These are phyloP conservation scores for Intellagama lesueurii DNA, from an alignment of 2,797 vertebrate genomes.

Conservation along the genomic window DNA sequence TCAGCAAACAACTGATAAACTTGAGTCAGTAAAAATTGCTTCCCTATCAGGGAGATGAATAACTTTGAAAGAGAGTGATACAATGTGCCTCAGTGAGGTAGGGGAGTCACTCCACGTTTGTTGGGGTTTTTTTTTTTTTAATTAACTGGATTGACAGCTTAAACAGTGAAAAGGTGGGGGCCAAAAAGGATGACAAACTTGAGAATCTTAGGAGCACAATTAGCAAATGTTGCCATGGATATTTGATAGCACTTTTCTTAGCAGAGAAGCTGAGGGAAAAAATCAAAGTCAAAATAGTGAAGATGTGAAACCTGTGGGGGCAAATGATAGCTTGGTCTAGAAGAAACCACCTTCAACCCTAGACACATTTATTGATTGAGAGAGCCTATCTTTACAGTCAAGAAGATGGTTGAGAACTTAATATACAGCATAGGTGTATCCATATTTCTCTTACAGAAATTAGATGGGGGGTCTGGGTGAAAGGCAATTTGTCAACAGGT, in stretches of 20 bases:
- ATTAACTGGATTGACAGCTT: background rate
- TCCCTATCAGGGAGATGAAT: background rate
- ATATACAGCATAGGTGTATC: slow-evolving; percentile 5
- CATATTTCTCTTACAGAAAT: slow-evolving; percentile 32
- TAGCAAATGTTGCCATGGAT: slow-evolving; percentile 19
- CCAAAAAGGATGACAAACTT: background rate
- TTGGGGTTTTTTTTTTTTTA: too few relatives aligned
- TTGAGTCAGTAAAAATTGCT: background rate
- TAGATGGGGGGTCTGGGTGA: background rate
- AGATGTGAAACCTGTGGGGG: background rate
- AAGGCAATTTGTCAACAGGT: background rate
- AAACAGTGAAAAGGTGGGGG: background rate
- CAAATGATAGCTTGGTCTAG: background rate
- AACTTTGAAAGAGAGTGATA: background rate
- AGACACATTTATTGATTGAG: slow-evolving; percentile 1
- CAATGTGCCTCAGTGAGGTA: background rate
- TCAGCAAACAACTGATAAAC: background rate
- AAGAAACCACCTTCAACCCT: slow-evolving; percentile 8
- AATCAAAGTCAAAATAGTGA: slow-evolving; percentile 2
- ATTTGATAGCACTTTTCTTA: background rate
- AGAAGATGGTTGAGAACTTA: slow-evolving; percentile 7
- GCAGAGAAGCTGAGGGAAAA: background rate
- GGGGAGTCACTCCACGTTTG: background rate
- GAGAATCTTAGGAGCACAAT: background rate
- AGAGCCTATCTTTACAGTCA: background rate